Conservation (phyloP, 2,888 invertebrate genomes). For the Ornithoptera priamus region DNA sequence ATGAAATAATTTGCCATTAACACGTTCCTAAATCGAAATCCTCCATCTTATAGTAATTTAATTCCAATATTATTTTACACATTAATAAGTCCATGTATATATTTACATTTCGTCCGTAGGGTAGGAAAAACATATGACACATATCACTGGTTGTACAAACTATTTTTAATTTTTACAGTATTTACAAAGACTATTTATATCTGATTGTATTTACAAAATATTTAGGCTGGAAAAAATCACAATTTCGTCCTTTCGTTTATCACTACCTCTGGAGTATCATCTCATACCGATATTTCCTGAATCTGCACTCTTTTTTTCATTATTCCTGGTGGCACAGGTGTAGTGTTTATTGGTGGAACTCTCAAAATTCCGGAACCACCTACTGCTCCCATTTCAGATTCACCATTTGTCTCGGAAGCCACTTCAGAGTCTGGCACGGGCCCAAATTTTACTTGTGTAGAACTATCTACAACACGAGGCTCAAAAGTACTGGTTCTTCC, state of each 20-base stretch:
- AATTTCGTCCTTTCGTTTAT: slow-evolving; percentile 73
- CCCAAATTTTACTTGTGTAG: slow-evolving; percentile 75
- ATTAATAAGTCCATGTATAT: slow-evolving; percentile 36
- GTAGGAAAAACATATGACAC: slow-evolving; percentile 37
- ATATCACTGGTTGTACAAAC: slow-evolving; percentile 23
- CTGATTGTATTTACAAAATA: slow-evolving; percentile 37
- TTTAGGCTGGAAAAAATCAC: slow-evolving; percentile 46
- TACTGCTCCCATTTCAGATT: slow-evolving; percentile 67
- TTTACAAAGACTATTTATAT: slow-evolving; percentile 41
- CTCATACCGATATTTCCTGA: slow-evolving; percentile 94
- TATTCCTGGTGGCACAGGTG: slow-evolving; percentile 85
- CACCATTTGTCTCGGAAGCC: slow-evolving; percentile 66
- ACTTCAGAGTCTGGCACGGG: slow-evolving; percentile 62
- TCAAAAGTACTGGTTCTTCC: slow-evolving; percentile 75
- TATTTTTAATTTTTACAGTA: slow-evolving; percentile 37
- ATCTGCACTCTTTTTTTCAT: slow-evolving; percentile 95
- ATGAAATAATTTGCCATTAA: slow-evolving; percentile 35
- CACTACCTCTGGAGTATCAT: slow-evolving; percentile 67
- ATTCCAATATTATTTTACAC: background rate
- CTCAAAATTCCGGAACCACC: slow-evolving; percentile 74
- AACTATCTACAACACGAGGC: slow-evolving; percentile 74
- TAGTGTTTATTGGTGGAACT: slow-evolving; percentile 60
- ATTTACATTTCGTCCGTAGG: slow-evolving; percentile 46
- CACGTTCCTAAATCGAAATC: slow-evolving; percentile 32
- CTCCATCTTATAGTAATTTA: slow-evolving; percentile 39